Conservation (phyloP, 1,140 invertebrate species). For the Cryptotermes secundus region DNA sequence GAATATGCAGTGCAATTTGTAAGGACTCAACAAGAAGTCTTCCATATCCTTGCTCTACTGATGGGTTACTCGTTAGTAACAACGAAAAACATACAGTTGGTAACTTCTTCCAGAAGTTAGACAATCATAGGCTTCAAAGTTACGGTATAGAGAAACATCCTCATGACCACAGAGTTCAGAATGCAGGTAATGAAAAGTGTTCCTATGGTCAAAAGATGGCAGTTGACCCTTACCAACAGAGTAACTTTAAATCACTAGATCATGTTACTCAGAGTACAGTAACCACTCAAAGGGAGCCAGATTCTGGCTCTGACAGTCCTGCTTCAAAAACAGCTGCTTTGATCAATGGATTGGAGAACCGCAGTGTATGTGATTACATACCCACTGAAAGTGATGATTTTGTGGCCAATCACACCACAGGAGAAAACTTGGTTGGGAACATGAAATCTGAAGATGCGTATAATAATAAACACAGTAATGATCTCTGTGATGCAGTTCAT, state of each 20-base stretch:
- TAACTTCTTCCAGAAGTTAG: background rate
- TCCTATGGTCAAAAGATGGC: background rate
- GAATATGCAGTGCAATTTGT: background rate
- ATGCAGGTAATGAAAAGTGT: background rate
- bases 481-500: background rate
- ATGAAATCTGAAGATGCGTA: background rate
- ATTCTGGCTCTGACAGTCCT: background rate
- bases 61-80: background rate
- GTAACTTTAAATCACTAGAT: background rate
- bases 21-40: background rate
- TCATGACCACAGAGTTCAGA: background rate
- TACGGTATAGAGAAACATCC: background rate
- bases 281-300: background rate
- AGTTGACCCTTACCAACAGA: background rate
- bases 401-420: background rate
- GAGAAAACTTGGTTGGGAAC: background rate
- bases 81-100: background rate
- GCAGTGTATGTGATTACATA: background rate
- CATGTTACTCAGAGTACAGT: background rate
- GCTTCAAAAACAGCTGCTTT: background rate
- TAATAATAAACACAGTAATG: background rate
- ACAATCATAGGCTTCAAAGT: conserved; percentile 3
- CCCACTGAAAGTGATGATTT: background rate
- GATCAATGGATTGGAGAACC: background rate
- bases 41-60: background rate